Base-by-base conservation (phyloP, 1,140 invertebrate genomes). In the Cyphomyrmex costatus region DNA sequence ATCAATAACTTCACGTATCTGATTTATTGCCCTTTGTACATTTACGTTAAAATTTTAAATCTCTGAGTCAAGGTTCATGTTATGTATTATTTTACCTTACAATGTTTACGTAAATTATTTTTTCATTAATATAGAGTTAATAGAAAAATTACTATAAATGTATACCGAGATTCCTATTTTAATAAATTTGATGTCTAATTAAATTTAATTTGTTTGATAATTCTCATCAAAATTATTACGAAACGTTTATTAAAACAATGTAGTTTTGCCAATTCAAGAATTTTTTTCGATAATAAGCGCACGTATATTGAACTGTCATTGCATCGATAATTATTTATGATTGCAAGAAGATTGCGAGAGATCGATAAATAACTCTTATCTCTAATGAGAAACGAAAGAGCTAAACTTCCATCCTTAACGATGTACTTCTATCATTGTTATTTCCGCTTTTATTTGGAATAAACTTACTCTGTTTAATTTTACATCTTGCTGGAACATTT, bases 381-480 rank as follows among this genome's bases (percentile, higher is more conserved):
- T 30, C 3, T 63, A 63, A 49, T 78, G 56, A 63, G 76, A 78
- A 36, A 78, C n/a, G 36, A 63, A 21, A 58, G 56, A 36, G 53
- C 33, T 24, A 33, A 77, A 65, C 24, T 63, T 63, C 3, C 24
- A 63, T n/a, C 30, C 19, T 49, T 46, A 65, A 78, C 42, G 6
- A 63, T 49, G 42, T 63, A 49, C 19, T 65, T 63, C 42, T 49
- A 42, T 3, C 12, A 49, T 6, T 21, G 49, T 78, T 78, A 78
- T 49, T 78, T 78, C 42, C 24, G 12, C 36, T 49, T 12, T 46
- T 27, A 63, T 49, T 19, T 19, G 10, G 8, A 27, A 46, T 78
- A 49, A 77, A 61, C 33, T 77, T 30, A 65, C 36, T 42, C 46
- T 42, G 30, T 49, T 78, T 63, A 30, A 63, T 63, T 65, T 78